Conservation (phyloP, 2,888 invertebrate species). For the Chymomyza caudatula region DNA sequence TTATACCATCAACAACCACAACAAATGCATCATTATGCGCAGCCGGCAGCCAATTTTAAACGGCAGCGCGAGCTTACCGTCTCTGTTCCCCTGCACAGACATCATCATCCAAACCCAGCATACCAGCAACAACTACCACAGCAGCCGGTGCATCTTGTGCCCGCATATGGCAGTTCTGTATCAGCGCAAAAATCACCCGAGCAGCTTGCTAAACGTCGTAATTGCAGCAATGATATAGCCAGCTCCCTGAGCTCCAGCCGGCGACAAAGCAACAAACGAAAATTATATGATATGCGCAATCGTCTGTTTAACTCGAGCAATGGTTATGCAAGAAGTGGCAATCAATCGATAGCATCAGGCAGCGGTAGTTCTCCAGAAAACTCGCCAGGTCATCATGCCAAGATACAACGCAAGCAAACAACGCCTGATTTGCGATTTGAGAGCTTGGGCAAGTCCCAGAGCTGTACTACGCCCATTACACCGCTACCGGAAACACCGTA, state of each 20-base stretch:
- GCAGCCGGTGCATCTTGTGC: conserved; percentile 9
- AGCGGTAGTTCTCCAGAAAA: conserved; percentile 43
- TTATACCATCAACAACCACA: conserved; percentile 15
- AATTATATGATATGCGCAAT: conserved; percentile 45
- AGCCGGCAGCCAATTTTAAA: conserved; percentile 50
- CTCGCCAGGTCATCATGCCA: conserved; percentile 42
- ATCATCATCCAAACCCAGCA: conserved; percentile 30
- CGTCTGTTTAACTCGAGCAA: conserved; percentile 1
- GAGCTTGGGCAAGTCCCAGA: conserved; percentile 35
- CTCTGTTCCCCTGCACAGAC: conserved; percentile 40
- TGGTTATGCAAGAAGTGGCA: conserved; percentile 9
- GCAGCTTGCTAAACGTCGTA: conserved; percentile 71
- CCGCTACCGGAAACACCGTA: conserved; percentile 33
- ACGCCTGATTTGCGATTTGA: conserved; percentile 27
- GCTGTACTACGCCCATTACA: conserved; percentile 41
- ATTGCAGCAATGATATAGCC: conserved; percentile 75
- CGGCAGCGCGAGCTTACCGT: conserved; percentile 68
- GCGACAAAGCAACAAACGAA: conserved; percentile 62
- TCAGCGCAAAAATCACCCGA: conserved; percentile 67
- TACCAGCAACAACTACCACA: conserved; percentile 11
- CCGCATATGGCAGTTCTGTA: neutral
- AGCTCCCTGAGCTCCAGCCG: conserved; percentile 77
- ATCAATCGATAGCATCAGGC: neutral
- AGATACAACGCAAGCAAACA: conserved; percentile 54
- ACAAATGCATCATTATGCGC: conserved; percentile 11